Conservation (phyloP, 2,113 vertebrate species). For the Sinocyclocheilus anophthalmus region DNA sequence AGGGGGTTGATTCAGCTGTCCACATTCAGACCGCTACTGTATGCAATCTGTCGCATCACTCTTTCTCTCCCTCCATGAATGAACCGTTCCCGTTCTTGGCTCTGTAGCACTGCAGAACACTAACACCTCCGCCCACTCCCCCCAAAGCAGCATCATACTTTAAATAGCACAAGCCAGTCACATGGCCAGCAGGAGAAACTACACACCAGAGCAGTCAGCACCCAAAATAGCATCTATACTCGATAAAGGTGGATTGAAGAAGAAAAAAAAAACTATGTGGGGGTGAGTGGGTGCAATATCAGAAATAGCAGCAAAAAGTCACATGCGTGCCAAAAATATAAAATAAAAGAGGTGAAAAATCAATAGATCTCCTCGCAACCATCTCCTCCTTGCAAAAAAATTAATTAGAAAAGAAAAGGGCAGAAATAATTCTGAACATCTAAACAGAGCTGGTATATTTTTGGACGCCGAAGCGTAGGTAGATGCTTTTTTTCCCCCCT, state of each 20-base stretch:
- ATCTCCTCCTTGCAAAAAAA: conserved; percentile 33
- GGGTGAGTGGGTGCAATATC: conserved; percentile 30
- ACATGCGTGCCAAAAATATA: conserved; percentile 25
- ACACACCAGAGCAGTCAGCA: conserved; percentile 66
- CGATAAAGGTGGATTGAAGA: conserved; percentile 49
- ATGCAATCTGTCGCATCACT: conserved; percentile 73
- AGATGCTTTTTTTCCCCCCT: neutral
- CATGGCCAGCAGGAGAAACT: conserved; percentile 65
- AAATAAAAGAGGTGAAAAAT: neutral
- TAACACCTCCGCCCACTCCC: conserved; percentile 54
- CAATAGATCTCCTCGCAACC: conserved; percentile 45
- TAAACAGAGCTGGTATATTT: neutral
- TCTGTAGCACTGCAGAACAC: conserved; percentile 58
- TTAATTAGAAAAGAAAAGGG: conserved; percentile 40
- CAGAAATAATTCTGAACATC: conserved; percentile 10
- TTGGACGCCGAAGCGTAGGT: neutral
- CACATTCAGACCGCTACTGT: conserved; percentile 60
- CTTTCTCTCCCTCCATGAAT: conserved; percentile 42
- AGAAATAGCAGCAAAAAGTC: conserved; percentile 53
- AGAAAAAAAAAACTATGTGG: neutral
- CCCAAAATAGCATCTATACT: conserved; percentile 68
- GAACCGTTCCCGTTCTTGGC: conserved; percentile 44
- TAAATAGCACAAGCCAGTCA: conserved; percentile 71
- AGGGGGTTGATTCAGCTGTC: conserved; percentile 14
- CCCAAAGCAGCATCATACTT: conserved; percentile 58